Evolutionary conservation across 2,888 invertebrate genomes (phyloP).

Genomic region (Elgonia sp.): DNA sequence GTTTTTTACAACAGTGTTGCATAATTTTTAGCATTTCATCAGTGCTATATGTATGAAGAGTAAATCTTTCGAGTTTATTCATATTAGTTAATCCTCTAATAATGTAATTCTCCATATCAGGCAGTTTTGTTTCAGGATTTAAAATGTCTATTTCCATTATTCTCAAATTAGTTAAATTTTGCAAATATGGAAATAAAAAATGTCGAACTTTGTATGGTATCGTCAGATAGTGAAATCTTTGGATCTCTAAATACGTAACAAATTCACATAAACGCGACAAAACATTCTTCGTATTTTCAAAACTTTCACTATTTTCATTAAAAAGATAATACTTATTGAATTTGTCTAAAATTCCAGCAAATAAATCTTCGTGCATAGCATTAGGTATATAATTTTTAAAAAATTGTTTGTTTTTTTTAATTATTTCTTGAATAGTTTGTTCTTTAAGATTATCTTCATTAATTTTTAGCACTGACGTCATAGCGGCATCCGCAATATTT

Average conservation of each 20-base stretch:
- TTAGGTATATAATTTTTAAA: too few species aligned
- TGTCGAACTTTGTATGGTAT: neutral
- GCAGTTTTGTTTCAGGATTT: neutral
- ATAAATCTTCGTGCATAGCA: neutral
- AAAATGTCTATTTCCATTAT: neutral
- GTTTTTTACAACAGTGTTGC: too few species aligned
- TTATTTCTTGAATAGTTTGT: too few species aligned
- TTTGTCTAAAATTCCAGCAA: neutral
- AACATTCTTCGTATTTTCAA: neutral
- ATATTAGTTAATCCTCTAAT: neutral
- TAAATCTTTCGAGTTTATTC: neutral
- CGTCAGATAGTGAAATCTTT: neutral
- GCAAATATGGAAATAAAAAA: neutral
- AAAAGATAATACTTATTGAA: neutral
- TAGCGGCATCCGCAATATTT: too few species aligned
- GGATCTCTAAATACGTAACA: neutral
- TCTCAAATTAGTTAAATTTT: neutral
- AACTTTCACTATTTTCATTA: neutral
- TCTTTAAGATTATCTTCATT: too few species aligned
- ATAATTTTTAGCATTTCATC: too few species aligned
- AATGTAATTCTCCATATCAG: neutral
- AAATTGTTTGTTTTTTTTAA: too few species aligned
- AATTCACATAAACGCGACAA: neutral
- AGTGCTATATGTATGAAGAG: too few species aligned
- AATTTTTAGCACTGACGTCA: too few species aligned